A percentile compares a stretch with the other conserved stretches of the same genome.
Conservation (phyloP, 2,113 vertebrate species). For the Saccopteryx bilineata region DNA sequence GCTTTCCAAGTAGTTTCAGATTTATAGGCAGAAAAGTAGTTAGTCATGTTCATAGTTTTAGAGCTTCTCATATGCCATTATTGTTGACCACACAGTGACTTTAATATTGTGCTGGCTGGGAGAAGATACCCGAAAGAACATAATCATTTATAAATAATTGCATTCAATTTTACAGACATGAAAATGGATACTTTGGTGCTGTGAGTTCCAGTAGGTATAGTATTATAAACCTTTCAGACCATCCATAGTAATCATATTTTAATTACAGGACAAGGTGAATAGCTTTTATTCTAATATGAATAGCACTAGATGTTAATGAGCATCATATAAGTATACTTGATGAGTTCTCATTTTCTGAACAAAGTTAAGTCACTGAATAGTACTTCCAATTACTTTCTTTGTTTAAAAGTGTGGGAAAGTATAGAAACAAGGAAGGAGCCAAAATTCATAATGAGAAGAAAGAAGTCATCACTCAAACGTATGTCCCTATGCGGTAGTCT, state of each 20-base stretch:
- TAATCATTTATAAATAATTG: slow-evolving; percentile 72
- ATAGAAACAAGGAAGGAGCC: background rate
- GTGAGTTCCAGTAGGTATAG: slow-evolving; percentile 39
- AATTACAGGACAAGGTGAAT: slow-evolving; percentile 72
- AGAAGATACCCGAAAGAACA: slow-evolving; percentile 44
- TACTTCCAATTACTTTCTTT: slow-evolving; percentile 53
- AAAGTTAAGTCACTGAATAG: slow-evolving; percentile 46
- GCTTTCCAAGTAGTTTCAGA: slow-evolving; percentile 75
- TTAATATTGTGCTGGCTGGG: slow-evolving; percentile 68
- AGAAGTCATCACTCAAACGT: background rate
- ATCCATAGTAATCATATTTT: slow-evolving; percentile 61
- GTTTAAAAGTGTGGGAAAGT: slow-evolving; percentile 29
- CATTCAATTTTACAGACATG: background rate
- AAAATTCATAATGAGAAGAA: background rate
- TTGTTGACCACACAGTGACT: slow-evolving; percentile 49
- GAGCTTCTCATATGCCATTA: slow-evolving; percentile 50
- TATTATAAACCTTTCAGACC: slow-evolving; percentile 62
- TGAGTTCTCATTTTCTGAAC: slow-evolving; percentile 2
- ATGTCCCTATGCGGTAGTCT: background rate
- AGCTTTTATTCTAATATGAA: background rate
- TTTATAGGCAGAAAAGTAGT: slow-evolving; percentile 79
- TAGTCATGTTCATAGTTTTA: slow-evolving; percentile 62
- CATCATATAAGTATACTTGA: background rate
- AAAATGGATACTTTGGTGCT: slow-evolving; percentile 45
- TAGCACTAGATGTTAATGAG: slow-evolving; percentile 35